A percentile compares a stretch with the other conserved stretches of the same genome.
phyloP scores from a whole-genome alignment of 2,113 vertebrate species.

The Muntiacus muntjak region DNA sequence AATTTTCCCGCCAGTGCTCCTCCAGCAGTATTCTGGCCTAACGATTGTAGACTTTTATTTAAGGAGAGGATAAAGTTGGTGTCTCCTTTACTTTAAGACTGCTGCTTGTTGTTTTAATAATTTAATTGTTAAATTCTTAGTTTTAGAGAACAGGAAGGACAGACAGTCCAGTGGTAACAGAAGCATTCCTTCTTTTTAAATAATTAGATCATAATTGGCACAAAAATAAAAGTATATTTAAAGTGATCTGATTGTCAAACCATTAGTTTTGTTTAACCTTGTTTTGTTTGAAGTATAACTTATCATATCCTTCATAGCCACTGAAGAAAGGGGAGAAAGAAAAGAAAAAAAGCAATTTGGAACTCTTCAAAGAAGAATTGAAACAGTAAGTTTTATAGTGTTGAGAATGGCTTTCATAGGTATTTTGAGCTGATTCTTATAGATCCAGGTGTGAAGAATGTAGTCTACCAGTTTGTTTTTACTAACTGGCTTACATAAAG shows the following conservation, averaged over 20 bases:
- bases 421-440: neutral
- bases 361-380: conserved; percentile 98
- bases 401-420: neutral
- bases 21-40: neutral
- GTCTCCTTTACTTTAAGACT: neutral
- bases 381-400: conserved; percentile 91
- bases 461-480: neutral
- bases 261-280: conserved; percentile 17
- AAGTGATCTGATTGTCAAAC: conserved; percentile 20
- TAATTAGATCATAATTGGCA: conserved; percentile 57
- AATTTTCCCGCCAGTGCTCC: neutral
- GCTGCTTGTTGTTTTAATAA: neutral
- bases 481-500: neutral
- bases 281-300: conserved; percentile 67
- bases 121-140: neutral
- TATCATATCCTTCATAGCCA: conserved; percentile 82
- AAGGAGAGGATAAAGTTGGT: neutral
- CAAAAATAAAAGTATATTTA: conserved; percentile 60
- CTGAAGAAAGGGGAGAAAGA: conserved; percentile 96
- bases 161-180: neutral
- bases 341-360: conserved; percentile 99
- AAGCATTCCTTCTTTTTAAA: conserved; percentile 29
- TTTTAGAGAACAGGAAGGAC: neutral
- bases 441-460: neutral
- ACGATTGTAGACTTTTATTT: neutral